Evolutionary conservation across 1,140 invertebrate genomes (phyloP), one percentile per base, ranked within the genome.

Genomic region (Brachionus manjavacas): DNA sequence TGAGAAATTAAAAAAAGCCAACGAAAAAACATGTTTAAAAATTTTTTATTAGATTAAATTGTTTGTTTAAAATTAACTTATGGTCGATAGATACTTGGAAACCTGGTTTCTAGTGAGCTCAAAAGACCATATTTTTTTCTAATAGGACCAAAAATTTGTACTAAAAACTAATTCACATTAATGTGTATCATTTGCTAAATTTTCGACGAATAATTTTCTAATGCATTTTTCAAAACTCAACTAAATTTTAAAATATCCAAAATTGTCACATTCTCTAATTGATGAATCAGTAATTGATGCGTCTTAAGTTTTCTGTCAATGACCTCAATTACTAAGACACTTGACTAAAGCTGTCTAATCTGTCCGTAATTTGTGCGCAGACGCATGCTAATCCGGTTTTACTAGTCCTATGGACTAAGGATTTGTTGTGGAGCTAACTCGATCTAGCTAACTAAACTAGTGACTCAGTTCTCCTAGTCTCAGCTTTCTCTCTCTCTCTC

Each of bases 271-370:
- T 68, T 68, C 28, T 68, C 25, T 68, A 35, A 31, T 16, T 68
- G 25, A 16, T 68, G 66, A 20, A 60, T 60, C 16, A 60, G 52
- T 60, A 20, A 60, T 20, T 23, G 52, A 60, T 60, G 52, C 20
- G n/a, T 60, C 20, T 60, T 60, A 60, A 23, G 3, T 60, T 20
- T 60, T 68, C 66, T 68, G 66, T 68, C 25, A 68, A 28, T 68
- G 52, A 60, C 52, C 52, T 60, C 52, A 60, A 60, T 60, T 60
- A 60, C n/a, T 60, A 60, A 60, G 16, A 60, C 52, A 60, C 52
- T 60, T 60, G 52, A 60, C 52, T 60, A 60, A 60, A 60, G 52
- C 52, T 60, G 52, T 60, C 52, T 60, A 60, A 60, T 60, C 52
- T 60, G 52, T 60, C 52, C 52, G 52, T 60, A 60, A 60, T 60